Base-by-base conservation (phyloP, 2,113 vertebrate genomes). In the Collichthys lucidus region DNA sequence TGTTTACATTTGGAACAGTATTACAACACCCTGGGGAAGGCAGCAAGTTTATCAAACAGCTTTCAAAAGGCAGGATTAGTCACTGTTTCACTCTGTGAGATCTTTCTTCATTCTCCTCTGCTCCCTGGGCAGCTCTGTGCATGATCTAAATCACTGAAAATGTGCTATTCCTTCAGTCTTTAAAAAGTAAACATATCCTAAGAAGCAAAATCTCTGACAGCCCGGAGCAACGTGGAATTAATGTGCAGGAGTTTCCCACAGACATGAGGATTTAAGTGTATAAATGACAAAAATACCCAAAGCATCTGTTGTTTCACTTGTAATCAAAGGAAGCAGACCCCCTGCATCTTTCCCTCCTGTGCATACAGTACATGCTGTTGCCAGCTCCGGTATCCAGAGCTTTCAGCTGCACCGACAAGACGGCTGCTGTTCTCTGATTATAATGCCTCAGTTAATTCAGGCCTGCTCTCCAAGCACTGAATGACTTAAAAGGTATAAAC, bases 371-470 rank as follows among this genome's bases (percentile, higher is more conserved):
- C 24, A 63, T 2, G 4, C 10, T 40, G 59, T 47, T 71, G 56
- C 64, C 79, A 83, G 74, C 83, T 49, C 72, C 73, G 49, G 74
- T 81, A 86, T 84, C 87, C 86, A 62, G 56, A 82, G 66, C 53
- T 44, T 67, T 82, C 62, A 73, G 63, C 74, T 82, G 77, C 81
- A 72, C 63, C 22, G 42, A 76, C 50, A 71, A 64, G 68, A 53
- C 74, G 24, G 44, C 77, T 78, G 75, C 61, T 66, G 63, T 40
- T 62, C 62, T 85, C 82, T 77, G 86, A 89, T 88, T 84, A 71
- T 40, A 67, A 77, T 40, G 74, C 74, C 60, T 74, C 59, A 65
- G 52, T 77, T 79, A 74, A 77, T 81, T 86, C 82, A 61, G 81
- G 80, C 11, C 35, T 26, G n/a, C 77, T 84, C 67, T 86, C 71